phyloP scores from a whole-genome alignment of 2,113 vertebrate genomes.

The Noturus placidus region DNA sequence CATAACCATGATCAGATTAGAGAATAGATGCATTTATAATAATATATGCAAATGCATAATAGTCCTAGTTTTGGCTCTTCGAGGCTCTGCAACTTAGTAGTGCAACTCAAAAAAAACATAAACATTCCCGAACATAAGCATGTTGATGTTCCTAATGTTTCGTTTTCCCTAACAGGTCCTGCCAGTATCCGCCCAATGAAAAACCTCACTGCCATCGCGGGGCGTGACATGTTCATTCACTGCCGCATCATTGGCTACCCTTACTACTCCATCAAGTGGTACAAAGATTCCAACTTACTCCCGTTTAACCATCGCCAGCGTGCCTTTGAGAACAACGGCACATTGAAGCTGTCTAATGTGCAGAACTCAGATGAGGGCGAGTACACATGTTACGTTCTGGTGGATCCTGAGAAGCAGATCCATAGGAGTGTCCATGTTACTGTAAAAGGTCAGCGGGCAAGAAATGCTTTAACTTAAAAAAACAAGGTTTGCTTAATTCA shows the following conservation, averaged over 20 bases:
- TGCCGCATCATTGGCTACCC: conserved; percentile 97
- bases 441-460: conserved; percentile 83
- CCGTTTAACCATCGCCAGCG: conserved; percentile 98
- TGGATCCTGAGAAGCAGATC: conserved; percentile 93
- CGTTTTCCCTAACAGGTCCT: conserved; percentile 80
- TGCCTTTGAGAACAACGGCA: conserved; percentile 96
- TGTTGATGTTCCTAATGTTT: conserved; percentile 69
- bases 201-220: conserved; percentile 96
- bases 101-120: background rate
- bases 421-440: conserved; percentile 93
- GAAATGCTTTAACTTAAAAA: background rate
- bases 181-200: conserved; percentile 97
- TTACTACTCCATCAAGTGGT: conserved; percentile 99
- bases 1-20: conserved; percentile 13
- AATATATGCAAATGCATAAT: background rate
- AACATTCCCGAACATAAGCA: background rate
- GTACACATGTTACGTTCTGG: conserved; percentile 94
- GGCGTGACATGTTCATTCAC: conserved; percentile 94
- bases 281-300: conserved; percentile 94
- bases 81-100: background rate
- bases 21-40: background rate
- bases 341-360: conserved; percentile 91
- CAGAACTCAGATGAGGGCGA: conserved; percentile 95
- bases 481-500: background rate
- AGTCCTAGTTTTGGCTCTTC: background rate